Conservation (phyloP, 2,797 vertebrate species). For the Otolemur crassicaudatus region DNA sequence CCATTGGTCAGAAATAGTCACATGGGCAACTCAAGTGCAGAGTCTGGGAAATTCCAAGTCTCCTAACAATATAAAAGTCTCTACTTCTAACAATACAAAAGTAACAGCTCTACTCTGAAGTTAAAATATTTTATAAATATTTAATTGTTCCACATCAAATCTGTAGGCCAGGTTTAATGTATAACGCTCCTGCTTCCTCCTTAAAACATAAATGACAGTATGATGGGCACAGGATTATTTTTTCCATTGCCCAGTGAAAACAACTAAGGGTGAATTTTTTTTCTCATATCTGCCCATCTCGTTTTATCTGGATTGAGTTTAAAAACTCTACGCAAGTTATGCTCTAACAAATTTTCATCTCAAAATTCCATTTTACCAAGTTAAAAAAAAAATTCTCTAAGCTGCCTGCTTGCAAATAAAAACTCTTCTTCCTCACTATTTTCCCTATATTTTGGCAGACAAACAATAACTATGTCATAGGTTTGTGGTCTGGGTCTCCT, state of each 20-base stretch:
- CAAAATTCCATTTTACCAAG: constrained; percentile 19
- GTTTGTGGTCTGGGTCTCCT: constrained; percentile 63
- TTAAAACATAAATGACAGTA: background rate
- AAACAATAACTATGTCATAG: constrained; percentile 77
- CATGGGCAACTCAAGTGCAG: background rate
- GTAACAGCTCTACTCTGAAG: background rate
- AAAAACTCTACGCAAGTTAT: background rate
- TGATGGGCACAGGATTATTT: background rate
- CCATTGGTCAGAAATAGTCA: background rate
- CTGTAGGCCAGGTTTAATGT: background rate
- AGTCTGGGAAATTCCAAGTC: background rate
- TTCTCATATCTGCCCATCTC: background rate
- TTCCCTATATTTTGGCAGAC: constrained; percentile 56
- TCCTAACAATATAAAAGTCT: constrained; percentile 2
- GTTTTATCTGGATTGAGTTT: constrained; percentile 24
- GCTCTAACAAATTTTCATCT: constrained; percentile 5
- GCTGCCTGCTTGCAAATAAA: constrained; percentile 67
- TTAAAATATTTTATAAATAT: constrained; percentile 26
- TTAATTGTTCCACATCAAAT: background rate
- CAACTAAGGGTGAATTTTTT: background rate
- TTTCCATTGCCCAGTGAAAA: background rate
- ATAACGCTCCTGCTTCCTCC: background rate
- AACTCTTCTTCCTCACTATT: constrained; percentile 68
- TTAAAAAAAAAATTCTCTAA: constrained; percentile 16
- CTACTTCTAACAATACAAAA: background rate